Evolutionary conservation across 2,888 invertebrate species (phyloP), one percentile per base, ranked within the genome.

Genomic region (Synanthedon andrenaeformis): DNA sequence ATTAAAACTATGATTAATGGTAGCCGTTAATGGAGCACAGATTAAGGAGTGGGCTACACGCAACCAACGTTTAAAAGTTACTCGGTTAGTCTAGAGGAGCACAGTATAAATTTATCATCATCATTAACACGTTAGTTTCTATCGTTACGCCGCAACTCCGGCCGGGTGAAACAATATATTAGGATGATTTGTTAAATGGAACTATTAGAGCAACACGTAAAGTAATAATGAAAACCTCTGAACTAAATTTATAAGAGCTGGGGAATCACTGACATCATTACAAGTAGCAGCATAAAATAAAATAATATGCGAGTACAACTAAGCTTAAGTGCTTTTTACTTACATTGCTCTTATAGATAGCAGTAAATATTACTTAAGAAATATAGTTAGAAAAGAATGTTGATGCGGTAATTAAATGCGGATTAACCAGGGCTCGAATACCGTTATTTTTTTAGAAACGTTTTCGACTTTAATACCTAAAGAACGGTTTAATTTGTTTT

Each of bases 1-100:
- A 85, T 86, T 86, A 86, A 86, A 84, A 86, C 83, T 85, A 84
- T 86, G 87, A 87, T 87, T 84, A 86, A 87, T 87, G 82, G 70
- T 73, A 64, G 61, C 62, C 72, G 77, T 80, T 85, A 84, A 85
- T 86, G 82, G 79, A 77, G 76, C 73, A 67, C 74, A 83, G 84
- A 84, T 83, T 85, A 85, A 82, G 83, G 80, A 80, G 75, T 73
- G 74, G 76, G 70, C 78, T 74, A 71, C 79, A 81, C 75, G 80
- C 78, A 78, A 79, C 75, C 65, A 35, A 66, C 67, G 78, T 74
- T 79, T 73, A 72, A 79, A 81, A 78, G 63, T 78, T 78, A 75
- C 72, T 66, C 70, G 73, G 79, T 75, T 74, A 72, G 66, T 65
- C 72, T 76, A 69, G 80, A 79, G 80, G 35, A 35, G 76, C 72